A percentile compares a stretch with the other conserved stretches of the same genome.
phyloP scores from a whole-genome alignment of 2,113 vertebrate genomes.

The Tamias sibiricus region DNA sequence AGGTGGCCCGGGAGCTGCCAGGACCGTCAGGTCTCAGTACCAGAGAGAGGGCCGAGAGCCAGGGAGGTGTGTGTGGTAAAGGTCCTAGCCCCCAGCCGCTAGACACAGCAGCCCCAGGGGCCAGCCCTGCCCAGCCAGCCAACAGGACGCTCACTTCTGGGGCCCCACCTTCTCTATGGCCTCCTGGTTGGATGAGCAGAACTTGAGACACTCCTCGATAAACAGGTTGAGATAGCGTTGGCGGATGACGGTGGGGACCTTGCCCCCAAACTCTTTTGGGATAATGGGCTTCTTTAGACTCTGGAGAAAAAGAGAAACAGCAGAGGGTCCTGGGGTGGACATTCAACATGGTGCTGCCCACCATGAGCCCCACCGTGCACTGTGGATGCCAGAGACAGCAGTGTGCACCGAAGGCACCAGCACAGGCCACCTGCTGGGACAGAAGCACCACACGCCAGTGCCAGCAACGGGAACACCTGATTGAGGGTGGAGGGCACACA shows the following conservation, averaged over 20 bases:
- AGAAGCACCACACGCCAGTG: background rate
- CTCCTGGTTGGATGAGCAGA: slow-evolving; percentile 90
- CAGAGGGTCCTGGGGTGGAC: background rate
- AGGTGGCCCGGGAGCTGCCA: background rate
- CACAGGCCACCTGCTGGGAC: background rate
- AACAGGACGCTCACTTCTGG: background rate
- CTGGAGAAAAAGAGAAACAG: slow-evolving; percentile 80
- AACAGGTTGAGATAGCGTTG: slow-evolving; percentile 98
- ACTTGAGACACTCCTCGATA: slow-evolving; percentile 97
- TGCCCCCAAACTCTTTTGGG: slow-evolving; percentile 96
- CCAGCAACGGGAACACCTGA: background rate
- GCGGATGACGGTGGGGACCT: slow-evolving; percentile 95
- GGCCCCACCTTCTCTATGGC: slow-evolving; percentile 93
- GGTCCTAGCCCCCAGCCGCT: background rate
- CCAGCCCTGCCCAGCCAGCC: too few species aligned
- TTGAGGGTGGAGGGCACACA: background rate
- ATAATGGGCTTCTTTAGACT: slow-evolving; percentile 96
- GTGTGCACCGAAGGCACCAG: background rate
- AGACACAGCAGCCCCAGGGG: background rate
- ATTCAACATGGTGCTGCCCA: background rate
- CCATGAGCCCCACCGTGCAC: background rate
- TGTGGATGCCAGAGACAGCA: background rate
- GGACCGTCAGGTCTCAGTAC: background rate
- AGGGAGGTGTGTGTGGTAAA: background rate
- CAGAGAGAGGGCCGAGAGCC: background rate